Evolutionary conservation across 2,888 invertebrate species (phyloP).

Genomic region (Macropis europaea): DNA sequence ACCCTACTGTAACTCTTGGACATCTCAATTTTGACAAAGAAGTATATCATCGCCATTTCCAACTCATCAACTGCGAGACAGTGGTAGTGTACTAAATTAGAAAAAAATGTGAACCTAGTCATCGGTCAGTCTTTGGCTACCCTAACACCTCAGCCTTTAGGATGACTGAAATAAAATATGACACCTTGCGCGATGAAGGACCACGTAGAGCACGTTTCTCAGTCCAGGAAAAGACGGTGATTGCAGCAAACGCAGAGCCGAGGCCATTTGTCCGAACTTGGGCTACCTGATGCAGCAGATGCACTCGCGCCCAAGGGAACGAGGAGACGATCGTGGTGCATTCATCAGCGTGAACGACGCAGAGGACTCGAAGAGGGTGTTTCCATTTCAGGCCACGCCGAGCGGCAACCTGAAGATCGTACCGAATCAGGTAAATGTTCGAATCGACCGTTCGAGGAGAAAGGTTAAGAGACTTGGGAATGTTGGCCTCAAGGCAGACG

Average conservation of each 20-base stretch:
- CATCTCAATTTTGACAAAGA: too few relatives aligned
- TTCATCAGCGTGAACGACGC: slow-evolving; percentile 52
- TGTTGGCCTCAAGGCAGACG: slow-evolving; percentile 48
- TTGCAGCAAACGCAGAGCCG: slow-evolving; percentile 1
- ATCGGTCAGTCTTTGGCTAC: too few relatives aligned
- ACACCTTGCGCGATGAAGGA: too few relatives aligned
- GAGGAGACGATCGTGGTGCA: slow-evolving; percentile 47
- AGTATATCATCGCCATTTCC: too few relatives aligned
- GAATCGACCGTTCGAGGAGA: not conserved
- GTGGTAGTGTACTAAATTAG: too few relatives aligned
- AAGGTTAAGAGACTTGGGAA: slow-evolving; percentile 22
- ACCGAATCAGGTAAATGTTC: slow-evolving; percentile 83
- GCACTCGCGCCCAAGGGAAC: slow-evolving; percentile 55
- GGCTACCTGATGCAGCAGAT: slow-evolving; percentile 66
- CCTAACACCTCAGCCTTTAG: too few relatives aligned
- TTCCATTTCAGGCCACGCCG: slow-evolving; percentile 85
- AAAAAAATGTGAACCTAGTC: too few relatives aligned
- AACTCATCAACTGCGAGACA: too few relatives aligned
- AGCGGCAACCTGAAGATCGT: slow-evolving; percentile 87
- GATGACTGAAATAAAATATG: too few relatives aligned
- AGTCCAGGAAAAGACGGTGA: slow-evolving; percentile 30
- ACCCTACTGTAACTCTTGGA: too few relatives aligned
- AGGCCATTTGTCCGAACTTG: slow-evolving; percentile 41
- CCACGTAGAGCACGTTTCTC: not conserved
- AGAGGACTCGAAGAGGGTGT: slow-evolving; percentile 72